Conservation (phyloP, 1,140 invertebrate genomes). For the Megalonaias nervosa region DNA sequence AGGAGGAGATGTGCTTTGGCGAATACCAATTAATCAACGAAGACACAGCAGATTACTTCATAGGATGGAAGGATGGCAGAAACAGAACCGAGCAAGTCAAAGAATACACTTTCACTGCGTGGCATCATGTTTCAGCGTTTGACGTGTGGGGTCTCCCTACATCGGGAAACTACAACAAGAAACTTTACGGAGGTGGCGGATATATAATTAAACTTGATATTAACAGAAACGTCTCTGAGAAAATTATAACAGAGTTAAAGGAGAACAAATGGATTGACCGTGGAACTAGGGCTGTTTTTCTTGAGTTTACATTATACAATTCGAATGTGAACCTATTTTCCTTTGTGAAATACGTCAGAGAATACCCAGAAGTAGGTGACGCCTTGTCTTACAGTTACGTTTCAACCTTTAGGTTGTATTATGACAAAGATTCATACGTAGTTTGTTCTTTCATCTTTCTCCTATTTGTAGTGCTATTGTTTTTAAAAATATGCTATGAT, state of each 20-base stretch:
- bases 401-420: conserved; percentile 24
- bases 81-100: not conserved
- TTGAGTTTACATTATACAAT: conserved; percentile 74
- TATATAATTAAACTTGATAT: conserved; percentile 40
- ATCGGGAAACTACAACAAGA: conserved; percentile 26
- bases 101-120: conserved; percentile 26
- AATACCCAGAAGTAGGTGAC: conserved; percentile 72
- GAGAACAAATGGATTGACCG: conserved; percentile 72
- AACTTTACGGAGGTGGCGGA: conserved; percentile 39
- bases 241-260: conserved; percentile 61
- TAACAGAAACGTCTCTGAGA: conserved; percentile 23
- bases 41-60: conserved; percentile 34
- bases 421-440: conserved; percentile 1
- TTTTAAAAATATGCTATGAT: not conserved
- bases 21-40: conserved; percentile 14
- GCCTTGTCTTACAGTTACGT: conserved; percentile 25
- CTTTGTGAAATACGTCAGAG: conserved; percentile 43
- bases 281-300: conserved; percentile 72
- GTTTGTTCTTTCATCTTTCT: conserved; percentile 25
- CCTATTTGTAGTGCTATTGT: conserved; percentile 16
- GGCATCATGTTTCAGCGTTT: conserved; percentile 31
- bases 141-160: conserved; percentile 46
- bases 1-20: conserved; percentile 1
- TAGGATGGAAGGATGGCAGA: conserved; percentile 25
- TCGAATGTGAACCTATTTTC: conserved; percentile 57